Evolutionary conservation across 2,113 vertebrate species (phyloP).

Genomic region (Zapornia atra): DNA sequence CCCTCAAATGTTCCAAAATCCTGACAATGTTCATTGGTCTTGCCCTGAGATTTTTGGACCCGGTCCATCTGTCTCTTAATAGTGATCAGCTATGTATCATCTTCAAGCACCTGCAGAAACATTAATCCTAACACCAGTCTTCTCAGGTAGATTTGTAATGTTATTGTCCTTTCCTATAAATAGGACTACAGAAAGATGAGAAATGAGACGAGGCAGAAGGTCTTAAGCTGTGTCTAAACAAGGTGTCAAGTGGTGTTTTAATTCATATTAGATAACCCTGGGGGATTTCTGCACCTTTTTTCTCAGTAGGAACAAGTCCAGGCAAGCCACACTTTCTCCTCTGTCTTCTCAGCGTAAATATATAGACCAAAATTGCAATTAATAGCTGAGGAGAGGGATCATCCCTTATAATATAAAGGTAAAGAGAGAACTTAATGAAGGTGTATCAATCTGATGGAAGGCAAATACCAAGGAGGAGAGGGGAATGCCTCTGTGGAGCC

Average conservation of each 20-base stretch:
- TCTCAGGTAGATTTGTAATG: not conserved
- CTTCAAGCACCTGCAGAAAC: not conserved
- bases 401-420: not conserved
- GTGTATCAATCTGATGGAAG: not conserved
- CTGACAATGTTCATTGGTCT: not conserved
- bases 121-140: not conserved
- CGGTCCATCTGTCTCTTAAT: not conserved
- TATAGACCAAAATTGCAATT: not conserved
- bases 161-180: not conserved
- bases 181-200: not conserved
- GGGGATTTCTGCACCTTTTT: not conserved
- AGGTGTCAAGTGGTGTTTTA: not conserved
- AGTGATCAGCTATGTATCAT: not conserved
- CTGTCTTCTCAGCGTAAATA: not conserved
- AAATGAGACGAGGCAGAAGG: not conserved
- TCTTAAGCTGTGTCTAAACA: not conserved
- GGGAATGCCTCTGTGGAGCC: fast-evolving
- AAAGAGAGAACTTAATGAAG: not conserved
- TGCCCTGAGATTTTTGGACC: not conserved
- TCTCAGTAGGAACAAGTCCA: not conserved
- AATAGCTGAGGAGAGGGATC: not conserved
- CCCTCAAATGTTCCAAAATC: not conserved
- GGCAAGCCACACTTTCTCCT: not conserved
- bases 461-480: not conserved
- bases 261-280: not conserved